phyloP scores from a whole-genome alignment of 35 echinoderm and acorn worm species.

The Ophiothrix spiculata region DNA sequence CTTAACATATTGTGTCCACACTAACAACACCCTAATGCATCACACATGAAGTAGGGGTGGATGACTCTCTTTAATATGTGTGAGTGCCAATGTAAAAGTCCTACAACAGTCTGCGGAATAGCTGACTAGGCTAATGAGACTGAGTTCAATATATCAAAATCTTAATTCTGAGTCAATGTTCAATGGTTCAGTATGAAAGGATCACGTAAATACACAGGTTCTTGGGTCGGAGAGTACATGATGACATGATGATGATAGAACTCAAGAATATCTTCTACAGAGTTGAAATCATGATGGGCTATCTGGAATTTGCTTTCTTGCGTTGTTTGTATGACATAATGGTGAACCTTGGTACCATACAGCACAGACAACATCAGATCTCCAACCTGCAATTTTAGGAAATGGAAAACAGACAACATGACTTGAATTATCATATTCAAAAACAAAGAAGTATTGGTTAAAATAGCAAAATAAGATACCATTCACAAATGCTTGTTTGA shows the following conservation, averaged over 20 bases:
- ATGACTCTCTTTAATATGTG: no score
- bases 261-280: conserved; percentile 84
- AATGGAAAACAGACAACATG: no score
- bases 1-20: no score
- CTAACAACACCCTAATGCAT: no score
- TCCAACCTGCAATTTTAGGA: conserved; percentile 85
- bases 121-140: no score
- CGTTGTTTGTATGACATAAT: conserved; percentile 85
- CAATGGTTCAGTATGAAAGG: conserved; percentile 60
- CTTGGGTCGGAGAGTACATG: conserved; percentile 86
- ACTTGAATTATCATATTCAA: no score
- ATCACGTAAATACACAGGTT: conserved; percentile 77
- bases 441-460: no score
- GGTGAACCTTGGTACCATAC: conserved; percentile 83
- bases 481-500: no score
- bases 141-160: background rate
- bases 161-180: background rate
- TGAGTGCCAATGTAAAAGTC: background rate
- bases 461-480: no score
- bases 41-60: background rate
- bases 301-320: conserved; percentile 70
- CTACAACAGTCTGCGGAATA: background rate
- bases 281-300: conserved; percentile 81
- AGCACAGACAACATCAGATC: conserved; percentile 90
- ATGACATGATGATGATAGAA: conserved; percentile 90